phyloP scores from a whole-genome alignment of 2,797 vertebrate genomes.

The Zenarchopterus dispar region DNA sequence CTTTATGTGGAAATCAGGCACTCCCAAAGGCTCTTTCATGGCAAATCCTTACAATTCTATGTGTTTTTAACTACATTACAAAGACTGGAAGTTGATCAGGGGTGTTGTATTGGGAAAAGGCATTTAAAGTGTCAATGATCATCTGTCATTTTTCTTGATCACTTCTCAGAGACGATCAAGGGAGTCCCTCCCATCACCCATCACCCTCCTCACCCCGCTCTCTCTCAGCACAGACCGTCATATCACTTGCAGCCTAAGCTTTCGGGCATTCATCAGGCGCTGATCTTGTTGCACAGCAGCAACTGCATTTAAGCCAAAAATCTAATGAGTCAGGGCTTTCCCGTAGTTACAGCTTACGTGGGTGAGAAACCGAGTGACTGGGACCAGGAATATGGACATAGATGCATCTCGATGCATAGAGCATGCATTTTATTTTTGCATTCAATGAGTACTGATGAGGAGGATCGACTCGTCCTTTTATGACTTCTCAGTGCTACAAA shows the following conservation, averaged over 20 bases:
- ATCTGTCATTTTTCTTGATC: background rate
- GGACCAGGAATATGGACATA: too few relatives aligned
- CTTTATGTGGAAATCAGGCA: constrained; percentile 52
- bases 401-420: too few relatives aligned
- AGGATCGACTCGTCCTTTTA: too few relatives aligned
- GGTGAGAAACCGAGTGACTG: constrained; percentile 21
- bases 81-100: too few relatives aligned
- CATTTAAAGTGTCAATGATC: background rate
- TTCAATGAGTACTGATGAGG: too few relatives aligned
- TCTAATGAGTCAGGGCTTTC: constrained; percentile 49
- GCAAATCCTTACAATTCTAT: constrained; percentile 8
- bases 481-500: too few relatives aligned
- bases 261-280: constrained; percentile 57
- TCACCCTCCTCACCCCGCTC: background rate
- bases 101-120: constrained; percentile 1
- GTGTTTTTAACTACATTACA: background rate
- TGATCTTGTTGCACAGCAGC: constrained; percentile 61
- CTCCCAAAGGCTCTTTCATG: constrained; percentile 14
- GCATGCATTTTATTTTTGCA: background rate
- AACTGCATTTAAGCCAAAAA: constrained; percentile 63
- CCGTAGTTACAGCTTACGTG: constrained; percentile 50
- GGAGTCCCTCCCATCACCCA: constrained; percentile 54
- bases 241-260: constrained; percentile 55
- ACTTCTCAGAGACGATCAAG: constrained; percentile 31
- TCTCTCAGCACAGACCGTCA: constrained; percentile 35